phyloP scores from a whole-genome alignment of 2,113 vertebrate genomes.

The Cyprinus carpio region DNA sequence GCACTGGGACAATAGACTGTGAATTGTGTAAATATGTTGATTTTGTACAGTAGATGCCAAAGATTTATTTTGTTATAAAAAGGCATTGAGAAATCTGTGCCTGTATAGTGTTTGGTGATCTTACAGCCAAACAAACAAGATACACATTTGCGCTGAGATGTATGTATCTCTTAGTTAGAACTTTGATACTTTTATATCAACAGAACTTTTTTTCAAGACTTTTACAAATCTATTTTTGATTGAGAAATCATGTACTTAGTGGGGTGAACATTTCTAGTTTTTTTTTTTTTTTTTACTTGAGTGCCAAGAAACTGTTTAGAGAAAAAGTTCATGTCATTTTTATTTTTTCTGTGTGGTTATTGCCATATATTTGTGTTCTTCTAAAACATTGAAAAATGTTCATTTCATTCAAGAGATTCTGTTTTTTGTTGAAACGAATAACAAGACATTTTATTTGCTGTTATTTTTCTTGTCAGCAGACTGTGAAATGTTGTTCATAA shows the following conservation, averaged over 20 bases:
- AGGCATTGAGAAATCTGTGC: neutral
- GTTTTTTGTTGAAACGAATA: too few species aligned
- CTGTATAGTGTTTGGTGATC: neutral
- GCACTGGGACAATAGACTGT: neutral
- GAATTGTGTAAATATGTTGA: conserved; percentile 49
- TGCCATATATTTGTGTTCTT: neutral
- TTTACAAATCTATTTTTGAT: neutral
- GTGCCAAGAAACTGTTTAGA: neutral
- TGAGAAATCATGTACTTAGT: conserved; percentile 4
- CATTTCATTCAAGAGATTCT: neutral
- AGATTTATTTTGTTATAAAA: conserved; percentile 48
- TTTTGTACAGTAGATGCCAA: conserved; percentile 53
- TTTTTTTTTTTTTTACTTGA: neutral
- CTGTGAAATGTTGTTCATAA: neutral
- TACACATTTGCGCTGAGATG: conserved; percentile 23
- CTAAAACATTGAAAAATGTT: neutral
- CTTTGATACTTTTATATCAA: neutral
- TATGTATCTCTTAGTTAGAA: conserved; percentile 37
- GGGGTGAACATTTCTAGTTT: neutral
- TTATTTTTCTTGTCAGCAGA: neutral
- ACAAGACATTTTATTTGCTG: neutral
- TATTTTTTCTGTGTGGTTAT: neutral
- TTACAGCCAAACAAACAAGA: neutral
- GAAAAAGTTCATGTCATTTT: neutral
- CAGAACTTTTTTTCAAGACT: neutral